Percentiles rank a stretch among this genome's conserved stretches.
Conservation (phyloP, 2,888 invertebrate genomes). For the Oscheius myriophilus region DNA sequence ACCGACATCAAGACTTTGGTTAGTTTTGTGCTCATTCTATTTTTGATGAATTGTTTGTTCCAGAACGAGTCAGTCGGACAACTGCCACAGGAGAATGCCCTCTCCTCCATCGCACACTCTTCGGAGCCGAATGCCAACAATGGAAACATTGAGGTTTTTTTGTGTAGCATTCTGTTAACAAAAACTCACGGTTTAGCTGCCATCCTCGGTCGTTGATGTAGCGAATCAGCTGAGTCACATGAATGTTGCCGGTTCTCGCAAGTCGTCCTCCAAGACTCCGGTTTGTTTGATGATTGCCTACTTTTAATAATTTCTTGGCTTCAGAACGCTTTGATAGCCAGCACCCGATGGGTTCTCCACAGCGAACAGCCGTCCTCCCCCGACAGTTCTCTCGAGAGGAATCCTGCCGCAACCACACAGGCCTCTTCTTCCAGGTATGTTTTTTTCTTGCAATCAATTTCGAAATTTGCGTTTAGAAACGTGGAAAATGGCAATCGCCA, state of each 20-base stretch:
- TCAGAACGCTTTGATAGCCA: slow-evolving; percentile 13
- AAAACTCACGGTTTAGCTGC: too few species aligned
- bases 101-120: too few species aligned
- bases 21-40: too few species aligned
- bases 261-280: slow-evolving; percentile 37
- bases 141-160: too few species aligned
- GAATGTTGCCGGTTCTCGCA: slow-evolving; percentile 10
- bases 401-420: slow-evolving; percentile 9
- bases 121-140: too few species aligned
- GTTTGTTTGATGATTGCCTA: too few species aligned
- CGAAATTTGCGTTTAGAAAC: not conserved
- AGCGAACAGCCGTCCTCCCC: slow-evolving; percentile 20
- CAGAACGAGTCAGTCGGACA: too few species aligned
- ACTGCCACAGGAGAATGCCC: too few species aligned
- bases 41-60: too few species aligned
- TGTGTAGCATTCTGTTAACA: too few species aligned
- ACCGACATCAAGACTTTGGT: too few species aligned
- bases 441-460: not conserved
- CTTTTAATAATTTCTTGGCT: not conserved
- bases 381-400: slow-evolving; percentile 13
- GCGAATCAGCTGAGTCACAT: slow-evolving; percentile 44
- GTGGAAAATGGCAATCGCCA: too few species aligned
- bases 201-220: slow-evolving; percentile 36
- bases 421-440: slow-evolving; percentile 21
- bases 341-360: slow-evolving; percentile 5